A percentile compares a stretch with the other conserved stretches of the same genome.
phyloP scores from a whole-genome alignment of 2,113 vertebrate species.

The Tachycineta bicolor region DNA sequence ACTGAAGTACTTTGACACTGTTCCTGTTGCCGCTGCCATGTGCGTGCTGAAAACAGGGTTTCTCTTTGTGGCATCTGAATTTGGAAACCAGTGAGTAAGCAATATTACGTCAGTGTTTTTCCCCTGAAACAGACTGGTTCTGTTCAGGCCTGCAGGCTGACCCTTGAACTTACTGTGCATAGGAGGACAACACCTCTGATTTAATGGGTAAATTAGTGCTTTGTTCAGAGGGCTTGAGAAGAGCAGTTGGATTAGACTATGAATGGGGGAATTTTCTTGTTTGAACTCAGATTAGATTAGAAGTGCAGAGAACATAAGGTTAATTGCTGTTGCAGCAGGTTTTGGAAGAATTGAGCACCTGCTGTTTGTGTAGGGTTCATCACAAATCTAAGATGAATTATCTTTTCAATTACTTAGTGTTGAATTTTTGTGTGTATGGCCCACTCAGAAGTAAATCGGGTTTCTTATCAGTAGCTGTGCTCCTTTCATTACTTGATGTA shows the following conservation, averaged over 20 bases:
- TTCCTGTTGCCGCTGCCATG: conserved; percentile 96
- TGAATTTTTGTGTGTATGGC: neutral
- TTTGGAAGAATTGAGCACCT: neutral
- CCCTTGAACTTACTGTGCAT: neutral
- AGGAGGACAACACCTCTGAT: neutral
- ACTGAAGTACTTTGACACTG: conserved; percentile 98
- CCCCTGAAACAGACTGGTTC: neutral
- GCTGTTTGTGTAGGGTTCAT: neutral
- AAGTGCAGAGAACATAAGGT: neutral
- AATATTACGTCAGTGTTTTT: neutral
- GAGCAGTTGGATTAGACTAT: neutral
- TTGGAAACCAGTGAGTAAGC: conserved; percentile 96
- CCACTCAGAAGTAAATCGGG: neutral
- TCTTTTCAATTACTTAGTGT: neutral
- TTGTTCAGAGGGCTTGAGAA: neutral
- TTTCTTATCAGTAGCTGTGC: neutral
- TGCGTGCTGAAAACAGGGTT: conserved; percentile 98
- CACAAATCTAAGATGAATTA: neutral
- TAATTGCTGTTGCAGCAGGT: neutral
- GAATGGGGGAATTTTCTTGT: neutral
- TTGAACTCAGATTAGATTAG: neutral
- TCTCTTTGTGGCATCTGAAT: conserved; percentile 95
- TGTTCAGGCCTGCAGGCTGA: neutral
- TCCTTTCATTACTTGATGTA: neutral
- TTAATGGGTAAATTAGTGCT: neutral